These are phyloP conservation scores for Potamarius usumacintae DNA, from an alignment of 2,113 vertebrate genomes.

Conservation along the genomic window DNA sequence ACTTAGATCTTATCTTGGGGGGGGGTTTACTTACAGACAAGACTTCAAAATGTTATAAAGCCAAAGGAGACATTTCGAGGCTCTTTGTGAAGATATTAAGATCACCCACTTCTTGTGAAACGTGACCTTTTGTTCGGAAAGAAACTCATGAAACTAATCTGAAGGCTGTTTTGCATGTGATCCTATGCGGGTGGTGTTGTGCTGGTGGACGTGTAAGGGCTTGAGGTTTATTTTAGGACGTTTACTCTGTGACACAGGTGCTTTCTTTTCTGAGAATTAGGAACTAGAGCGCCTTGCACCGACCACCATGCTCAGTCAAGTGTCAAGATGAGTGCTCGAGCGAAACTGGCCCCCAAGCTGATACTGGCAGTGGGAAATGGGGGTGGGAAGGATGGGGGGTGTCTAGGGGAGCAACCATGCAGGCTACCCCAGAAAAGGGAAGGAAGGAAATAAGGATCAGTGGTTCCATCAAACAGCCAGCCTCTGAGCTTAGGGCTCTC, in stretches of 20 bases:
- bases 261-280: constrained; percentile 67
- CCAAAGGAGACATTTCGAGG: constrained; percentile 49
- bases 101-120: constrained; percentile 53
- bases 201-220: constrained; percentile 35
- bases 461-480: constrained; percentile 59
- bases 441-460: constrained; percentile 72
- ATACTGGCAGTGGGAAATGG: constrained; percentile 37
- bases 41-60: constrained; percentile 52
- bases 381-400: constrained; percentile 25
- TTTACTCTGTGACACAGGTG: constrained; percentile 61
- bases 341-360: constrained; percentile 52
- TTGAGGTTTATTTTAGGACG: constrained; percentile 55
- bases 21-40: constrained; percentile 41
- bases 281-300: constrained; percentile 66
- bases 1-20: constrained; percentile 45
- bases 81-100: constrained; percentile 46
- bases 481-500: constrained; percentile 9
- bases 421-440: constrained; percentile 63
- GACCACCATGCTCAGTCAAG: constrained; percentile 69
- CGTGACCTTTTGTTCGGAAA: constrained; percentile 52
- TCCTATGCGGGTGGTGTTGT: constrained; percentile 32
- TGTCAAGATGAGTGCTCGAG: constrained; percentile 58
- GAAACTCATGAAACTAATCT: constrained; percentile 43
- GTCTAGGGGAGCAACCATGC: constrained; percentile 45
- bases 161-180: constrained; percentile 54